phyloP scores from a whole-genome alignment of 2,888 invertebrate species.

The Troides oblongomaculatus region DNA sequence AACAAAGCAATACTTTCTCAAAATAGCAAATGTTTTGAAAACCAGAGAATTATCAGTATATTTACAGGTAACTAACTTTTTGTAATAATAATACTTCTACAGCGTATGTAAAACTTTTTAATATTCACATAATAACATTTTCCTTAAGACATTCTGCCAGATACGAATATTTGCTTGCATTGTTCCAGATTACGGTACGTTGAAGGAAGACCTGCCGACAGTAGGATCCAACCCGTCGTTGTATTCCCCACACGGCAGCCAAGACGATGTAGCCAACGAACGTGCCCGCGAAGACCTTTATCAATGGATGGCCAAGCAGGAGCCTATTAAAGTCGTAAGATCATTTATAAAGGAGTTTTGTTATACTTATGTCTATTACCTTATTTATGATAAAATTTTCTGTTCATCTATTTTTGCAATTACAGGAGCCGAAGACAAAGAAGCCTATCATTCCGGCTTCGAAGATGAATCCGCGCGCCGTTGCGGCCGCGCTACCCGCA shows the following conservation, averaged over 20 bases:
- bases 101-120: too few species aligned
- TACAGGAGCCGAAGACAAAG: slow-evolving; percentile 70
- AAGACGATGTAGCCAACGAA: slow-evolving; percentile 74
- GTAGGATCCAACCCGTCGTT: slow-evolving; percentile 85
- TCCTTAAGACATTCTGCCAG: too few species aligned
- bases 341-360: background rate
- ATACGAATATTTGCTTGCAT: too few species aligned
- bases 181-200: slow-evolving; percentile 84
- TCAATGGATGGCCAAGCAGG: slow-evolving; percentile 98
- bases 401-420: background rate
- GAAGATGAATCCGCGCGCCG: slow-evolving; percentile 64
- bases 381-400: too few species aligned
- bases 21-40: too few species aligned
- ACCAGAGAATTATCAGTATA: too few species aligned
- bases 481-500: slow-evolving; percentile 74
- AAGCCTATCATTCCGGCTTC: slow-evolving; percentile 75
- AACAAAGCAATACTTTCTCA: too few species aligned
- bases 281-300: slow-evolving; percentile 92
- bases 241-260: slow-evolving; percentile 75
- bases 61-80: too few species aligned
- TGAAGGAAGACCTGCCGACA: slow-evolving; percentile 83
- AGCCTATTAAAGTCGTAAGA: slow-evolving; percentile 77
- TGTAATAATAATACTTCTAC: too few species aligned
- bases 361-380: too few species aligned
- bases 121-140: too few species aligned